Conservation (phyloP, 2,113 vertebrate species). For the Australoheros scitulus region DNA sequence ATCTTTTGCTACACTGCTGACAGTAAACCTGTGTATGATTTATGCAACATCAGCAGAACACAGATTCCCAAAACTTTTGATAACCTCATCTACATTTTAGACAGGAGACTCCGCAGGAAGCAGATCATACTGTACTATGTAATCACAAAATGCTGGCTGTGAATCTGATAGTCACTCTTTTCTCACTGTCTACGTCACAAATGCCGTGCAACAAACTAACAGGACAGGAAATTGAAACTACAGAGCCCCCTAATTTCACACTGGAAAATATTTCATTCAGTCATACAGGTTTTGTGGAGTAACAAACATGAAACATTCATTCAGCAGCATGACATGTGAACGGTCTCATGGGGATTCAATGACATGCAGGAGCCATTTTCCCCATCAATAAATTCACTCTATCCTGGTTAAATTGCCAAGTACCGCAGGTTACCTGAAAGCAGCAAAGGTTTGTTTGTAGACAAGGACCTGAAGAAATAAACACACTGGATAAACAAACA, state of each 20-base stretch:
- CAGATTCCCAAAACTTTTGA: slow-evolving; percentile 1
- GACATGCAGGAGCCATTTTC: not conserved
- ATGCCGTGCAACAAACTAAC: slow-evolving; percentile 14
- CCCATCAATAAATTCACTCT: not conserved
- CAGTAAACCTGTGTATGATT: slow-evolving; percentile 6
- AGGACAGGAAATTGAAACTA: slow-evolving; percentile 17
- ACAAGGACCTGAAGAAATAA: not conserved
- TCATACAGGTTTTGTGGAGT: not conserved
- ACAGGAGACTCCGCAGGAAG: slow-evolving; percentile 9
- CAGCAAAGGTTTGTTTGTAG: not conserved
- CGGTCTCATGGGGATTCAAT: slow-evolving; percentile 26
- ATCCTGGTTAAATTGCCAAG: not conserved
- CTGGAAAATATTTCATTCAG: slow-evolving; percentile 12
- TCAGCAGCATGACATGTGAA: slow-evolving; percentile 18
- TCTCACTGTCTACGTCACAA: not conserved
- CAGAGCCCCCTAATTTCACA: slow-evolving; percentile 29
- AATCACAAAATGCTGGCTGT: slow-evolving; percentile 6
- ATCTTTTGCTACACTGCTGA: slow-evolving; percentile 15
- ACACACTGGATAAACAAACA: not conserved
- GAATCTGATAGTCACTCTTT: slow-evolving; percentile 6
- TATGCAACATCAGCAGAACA: slow-evolving; percentile 26
- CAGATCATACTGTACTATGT: not conserved
- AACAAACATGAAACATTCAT: slow-evolving; percentile 21
- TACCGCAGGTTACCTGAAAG: not conserved
- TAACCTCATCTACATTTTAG: slow-evolving; percentile 35